Conservation (phyloP, 2,888 invertebrate species). For the Nemotelus pantherinus region DNA sequence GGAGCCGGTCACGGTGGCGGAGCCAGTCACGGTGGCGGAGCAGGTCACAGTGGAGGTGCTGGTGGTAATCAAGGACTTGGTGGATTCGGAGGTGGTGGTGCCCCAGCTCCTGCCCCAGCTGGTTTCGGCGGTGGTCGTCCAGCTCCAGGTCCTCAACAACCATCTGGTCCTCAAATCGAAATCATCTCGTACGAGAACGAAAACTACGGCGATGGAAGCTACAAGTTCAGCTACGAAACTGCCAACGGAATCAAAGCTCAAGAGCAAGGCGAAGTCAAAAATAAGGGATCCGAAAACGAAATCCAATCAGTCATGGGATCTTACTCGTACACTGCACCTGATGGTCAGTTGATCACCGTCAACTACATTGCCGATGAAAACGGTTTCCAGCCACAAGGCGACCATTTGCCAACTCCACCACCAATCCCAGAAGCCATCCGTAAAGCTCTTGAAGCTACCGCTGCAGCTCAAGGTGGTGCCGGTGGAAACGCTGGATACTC, state of each 20-base stretch:
- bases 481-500: constrained; percentile 55
- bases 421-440: constrained; percentile 74
- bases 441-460: constrained; percentile 68
- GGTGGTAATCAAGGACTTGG: constrained; percentile 50
- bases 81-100: constrained; percentile 52
- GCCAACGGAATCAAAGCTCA: constrained; percentile 72
- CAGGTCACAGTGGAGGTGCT: constrained; percentile 51
- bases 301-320: constrained; percentile 67
- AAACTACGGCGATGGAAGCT: constrained; percentile 61
- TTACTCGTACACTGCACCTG: constrained; percentile 73
- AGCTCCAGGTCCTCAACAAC: constrained; percentile 53
- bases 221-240: constrained; percentile 71
- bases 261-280: constrained; percentile 71
- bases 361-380: constrained; percentile 74
- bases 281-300: constrained; percentile 69
- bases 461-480: constrained; percentile 61
- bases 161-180: constrained; percentile 65
- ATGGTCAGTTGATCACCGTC: constrained; percentile 68
- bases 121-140: constrained; percentile 41
- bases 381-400: constrained; percentile 71
- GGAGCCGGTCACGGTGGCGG: constrained; percentile 50
- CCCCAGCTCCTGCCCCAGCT: constrained; percentile 40
- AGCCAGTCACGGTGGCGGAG: constrained; percentile 51
- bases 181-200: constrained; percentile 69
- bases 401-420: constrained; percentile 71